Evolutionary conservation across 2,797 vertebrate genomes (phyloP).

Genomic region (Danionella dracula): DNA sequence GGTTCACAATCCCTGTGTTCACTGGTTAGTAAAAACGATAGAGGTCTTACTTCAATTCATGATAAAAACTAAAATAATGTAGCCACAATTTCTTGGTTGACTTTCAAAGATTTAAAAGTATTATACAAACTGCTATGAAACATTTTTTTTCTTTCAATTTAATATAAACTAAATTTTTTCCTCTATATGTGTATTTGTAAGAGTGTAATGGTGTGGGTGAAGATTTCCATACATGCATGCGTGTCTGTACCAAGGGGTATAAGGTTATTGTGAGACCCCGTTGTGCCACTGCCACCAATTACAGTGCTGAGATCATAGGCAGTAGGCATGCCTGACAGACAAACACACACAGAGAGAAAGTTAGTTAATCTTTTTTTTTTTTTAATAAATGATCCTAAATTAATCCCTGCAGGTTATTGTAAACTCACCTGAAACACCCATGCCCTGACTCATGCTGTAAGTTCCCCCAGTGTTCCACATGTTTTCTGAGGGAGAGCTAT

Average conservation of each 20-base stretch:
- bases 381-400: too few relatives aligned
- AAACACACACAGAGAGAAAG: neutral
- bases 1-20: constrained; percentile 94
- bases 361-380: too few relatives aligned
- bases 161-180: too few relatives aligned
- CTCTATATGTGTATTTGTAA: neutral
- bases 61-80: too few relatives aligned
- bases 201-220: constrained; percentile 10
- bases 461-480: constrained; percentile 87
- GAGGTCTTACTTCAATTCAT: too few relatives aligned
- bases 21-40: constrained; percentile 58
- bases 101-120: too few relatives aligned
- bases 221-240: constrained; percentile 41
- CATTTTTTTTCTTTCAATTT: too few relatives aligned
- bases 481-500: constrained; percentile 90
- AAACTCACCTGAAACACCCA: constrained; percentile 80
- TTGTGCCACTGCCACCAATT: constrained; percentile 78
- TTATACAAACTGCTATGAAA: too few relatives aligned
- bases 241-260: constrained; percentile 84
- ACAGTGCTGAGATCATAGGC: constrained; percentile 95
- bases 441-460: constrained; percentile 86
- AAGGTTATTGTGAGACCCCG: constrained; percentile 91
- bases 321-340: constrained; percentile 80
- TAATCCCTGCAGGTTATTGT: too few relatives aligned
- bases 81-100: neutral